Percentiles rank a stretch among this genome's conserved stretches.
Conservation (phyloP, 2,888 invertebrate species). For the Chloroclysta siterata region DNA sequence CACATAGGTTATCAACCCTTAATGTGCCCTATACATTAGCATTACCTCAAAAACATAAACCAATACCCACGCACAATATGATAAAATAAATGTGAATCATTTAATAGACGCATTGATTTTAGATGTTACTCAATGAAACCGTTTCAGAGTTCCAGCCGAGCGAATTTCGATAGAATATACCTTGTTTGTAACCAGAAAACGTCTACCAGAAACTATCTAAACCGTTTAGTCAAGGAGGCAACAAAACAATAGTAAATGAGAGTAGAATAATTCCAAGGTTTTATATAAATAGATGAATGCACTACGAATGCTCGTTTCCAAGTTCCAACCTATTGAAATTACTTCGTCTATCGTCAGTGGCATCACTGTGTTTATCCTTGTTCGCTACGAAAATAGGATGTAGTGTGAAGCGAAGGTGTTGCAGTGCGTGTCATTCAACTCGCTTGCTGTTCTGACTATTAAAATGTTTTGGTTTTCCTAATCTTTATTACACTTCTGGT, state of each 20-base stretch:
- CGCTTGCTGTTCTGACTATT: constrained; percentile 20
- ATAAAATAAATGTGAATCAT: neutral
- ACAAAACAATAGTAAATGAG: constrained; percentile 35
- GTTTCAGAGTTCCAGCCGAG: neutral
- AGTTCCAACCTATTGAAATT: constrained; percentile 20
- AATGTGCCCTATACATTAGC: neutral
- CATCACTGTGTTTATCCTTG: constrained; percentile 26
- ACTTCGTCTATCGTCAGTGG: constrained; percentile 23
- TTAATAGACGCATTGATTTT: neutral
- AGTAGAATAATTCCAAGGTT: constrained; percentile 53
- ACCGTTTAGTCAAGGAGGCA: neutral
- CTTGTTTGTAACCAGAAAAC: neutral
- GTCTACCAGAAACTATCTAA: no score
- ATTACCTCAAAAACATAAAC: neutral
- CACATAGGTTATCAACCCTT: neutral
- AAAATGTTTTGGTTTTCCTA: constrained; percentile 10
- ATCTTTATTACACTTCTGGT: neutral
- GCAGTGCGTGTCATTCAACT: constrained; percentile 33
- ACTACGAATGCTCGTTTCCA: constrained; percentile 37
- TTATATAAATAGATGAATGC: constrained; percentile 52
- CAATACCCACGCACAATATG: neutral
- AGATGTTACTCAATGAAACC: neutral
- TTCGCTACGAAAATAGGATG: constrained; percentile 29
- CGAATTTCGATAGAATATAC: neutral
- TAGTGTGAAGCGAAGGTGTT: constrained; percentile 16